phyloP scores from a whole-genome alignment of 2,888 invertebrate genomes.

The Icerya purchasi region DNA sequence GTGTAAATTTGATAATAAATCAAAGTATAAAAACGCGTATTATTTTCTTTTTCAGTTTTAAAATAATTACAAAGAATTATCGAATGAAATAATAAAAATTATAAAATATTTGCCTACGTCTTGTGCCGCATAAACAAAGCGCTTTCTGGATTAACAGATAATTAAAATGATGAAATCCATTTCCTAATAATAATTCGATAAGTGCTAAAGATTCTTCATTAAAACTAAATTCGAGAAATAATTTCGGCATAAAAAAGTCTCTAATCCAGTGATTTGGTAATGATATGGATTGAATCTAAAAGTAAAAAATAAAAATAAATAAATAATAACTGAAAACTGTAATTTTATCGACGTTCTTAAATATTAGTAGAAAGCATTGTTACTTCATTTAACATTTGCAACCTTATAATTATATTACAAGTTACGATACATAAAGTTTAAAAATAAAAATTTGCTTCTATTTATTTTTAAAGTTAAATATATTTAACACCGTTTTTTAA shows the following conservation, averaged over 20 bases:
- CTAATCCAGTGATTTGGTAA: slow-evolving; percentile 84
- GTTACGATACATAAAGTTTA: too few relatives aligned
- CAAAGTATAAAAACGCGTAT: too few relatives aligned
- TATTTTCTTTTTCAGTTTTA: too few relatives aligned
- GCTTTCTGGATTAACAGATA: slow-evolving; percentile 84
- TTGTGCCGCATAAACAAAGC: slow-evolving; percentile 31
- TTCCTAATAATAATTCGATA: slow-evolving; percentile 48
- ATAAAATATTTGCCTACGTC: background rate
- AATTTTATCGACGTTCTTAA: too few relatives aligned
- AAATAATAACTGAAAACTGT: background rate
- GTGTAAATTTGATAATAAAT: too few relatives aligned
- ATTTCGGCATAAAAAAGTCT: slow-evolving; percentile 73
- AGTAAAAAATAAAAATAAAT: background rate
- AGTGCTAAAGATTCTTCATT: slow-evolving; percentile 74
- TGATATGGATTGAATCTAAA: slow-evolving; percentile 28
- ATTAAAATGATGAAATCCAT: slow-evolving; percentile 68
- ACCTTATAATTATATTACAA: too few relatives aligned
- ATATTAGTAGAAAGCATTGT: too few relatives aligned
- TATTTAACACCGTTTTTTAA: too few relatives aligned
- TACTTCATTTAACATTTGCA: too few relatives aligned
- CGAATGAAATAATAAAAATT: background rate
- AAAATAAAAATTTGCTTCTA: too few relatives aligned
- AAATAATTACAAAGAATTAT: background rate
- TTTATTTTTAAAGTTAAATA: too few relatives aligned
- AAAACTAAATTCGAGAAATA: slow-evolving; percentile 69